Conservation (phyloP, 2,113 vertebrate species). For the Scomber scombrus region DNA sequence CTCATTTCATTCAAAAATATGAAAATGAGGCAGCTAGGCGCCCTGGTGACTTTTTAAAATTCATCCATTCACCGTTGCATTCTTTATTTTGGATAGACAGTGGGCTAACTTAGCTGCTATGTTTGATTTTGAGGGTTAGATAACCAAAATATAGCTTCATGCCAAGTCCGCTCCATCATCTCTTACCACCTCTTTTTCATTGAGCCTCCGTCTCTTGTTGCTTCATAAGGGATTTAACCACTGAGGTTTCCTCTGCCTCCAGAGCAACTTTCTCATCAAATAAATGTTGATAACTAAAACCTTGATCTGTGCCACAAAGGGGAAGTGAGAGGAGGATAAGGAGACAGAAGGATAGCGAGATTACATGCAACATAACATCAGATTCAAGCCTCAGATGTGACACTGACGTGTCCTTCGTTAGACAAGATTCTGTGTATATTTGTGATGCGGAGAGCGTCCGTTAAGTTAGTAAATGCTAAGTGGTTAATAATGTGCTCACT, state of each 20-base stretch:
- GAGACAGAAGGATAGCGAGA: background rate
- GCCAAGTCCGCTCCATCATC: background rate
- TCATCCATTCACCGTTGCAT: background rate
- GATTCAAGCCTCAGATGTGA: constrained; percentile 27
- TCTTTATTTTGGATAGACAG: background rate
- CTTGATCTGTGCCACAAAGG: background rate
- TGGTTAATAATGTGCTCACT: constrained; percentile 17
- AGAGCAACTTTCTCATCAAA: constrained; percentile 16
- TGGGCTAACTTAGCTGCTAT: background rate
- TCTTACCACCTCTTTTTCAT: background rate
- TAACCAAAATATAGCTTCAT: background rate
- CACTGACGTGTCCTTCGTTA: background rate
- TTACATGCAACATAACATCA: constrained; percentile 25
- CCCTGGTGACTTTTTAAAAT: background rate
- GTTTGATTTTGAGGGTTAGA: background rate
- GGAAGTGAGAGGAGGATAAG: background rate
- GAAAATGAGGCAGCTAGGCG: background rate
- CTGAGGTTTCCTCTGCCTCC: background rate
- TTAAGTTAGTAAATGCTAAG: constrained; percentile 42
- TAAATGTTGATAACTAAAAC: background rate
- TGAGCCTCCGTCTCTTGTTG: background rate
- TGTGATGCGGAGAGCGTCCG: background rate
- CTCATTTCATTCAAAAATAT: background rate
- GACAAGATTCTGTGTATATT: background rate
- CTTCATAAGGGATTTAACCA: background rate